These are phyloP conservation scores for Orussus abietinus DNA, from an alignment of 1,140 invertebrate species.

Conservation along the genomic window DNA sequence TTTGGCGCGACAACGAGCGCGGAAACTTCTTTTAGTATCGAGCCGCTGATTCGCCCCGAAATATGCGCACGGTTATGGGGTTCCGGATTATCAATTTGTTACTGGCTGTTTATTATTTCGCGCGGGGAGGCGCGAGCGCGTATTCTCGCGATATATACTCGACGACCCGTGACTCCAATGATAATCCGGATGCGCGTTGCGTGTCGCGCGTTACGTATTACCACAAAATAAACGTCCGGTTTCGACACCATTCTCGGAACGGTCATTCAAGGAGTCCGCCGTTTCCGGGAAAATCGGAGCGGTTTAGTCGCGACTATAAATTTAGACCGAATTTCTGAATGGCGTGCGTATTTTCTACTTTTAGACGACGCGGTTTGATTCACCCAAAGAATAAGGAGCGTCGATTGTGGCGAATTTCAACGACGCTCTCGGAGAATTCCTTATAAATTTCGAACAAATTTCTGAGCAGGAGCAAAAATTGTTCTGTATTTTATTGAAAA, in stretches of 20 bases:
- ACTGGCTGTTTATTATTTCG: conserved; percentile 47
- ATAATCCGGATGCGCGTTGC: conserved; percentile 13
- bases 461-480: too few species aligned
- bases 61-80: conserved; percentile 47
- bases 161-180: not conserved
- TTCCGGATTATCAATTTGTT: conserved; percentile 54
- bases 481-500: too few species aligned
- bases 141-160: conserved; percentile 3
- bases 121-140: conserved; percentile 7
- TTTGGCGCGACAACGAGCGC: conserved; percentile 54
- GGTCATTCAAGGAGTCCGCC: conserved; percentile 23
- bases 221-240: conserved; percentile 11
- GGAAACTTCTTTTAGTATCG: conserved; percentile 52
- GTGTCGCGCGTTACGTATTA: conserved; percentile 14
- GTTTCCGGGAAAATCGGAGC: conserved; percentile 29
- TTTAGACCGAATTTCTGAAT: too few species aligned
- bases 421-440: too few species aligned
- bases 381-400: too few species aligned
- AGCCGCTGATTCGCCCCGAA: conserved; percentile 46
- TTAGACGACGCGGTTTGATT: too few species aligned
- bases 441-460: too few species aligned
- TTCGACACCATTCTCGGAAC: conserved; percentile 7
- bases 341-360: too few species aligned
- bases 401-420: too few species aligned
- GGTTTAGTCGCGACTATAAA: too few species aligned